Evolutionary conservation across 2,797 vertebrate species (phyloP), one percentile per base, ranked within the genome.

Genomic region (Thalassophryne amazonica): DNA sequence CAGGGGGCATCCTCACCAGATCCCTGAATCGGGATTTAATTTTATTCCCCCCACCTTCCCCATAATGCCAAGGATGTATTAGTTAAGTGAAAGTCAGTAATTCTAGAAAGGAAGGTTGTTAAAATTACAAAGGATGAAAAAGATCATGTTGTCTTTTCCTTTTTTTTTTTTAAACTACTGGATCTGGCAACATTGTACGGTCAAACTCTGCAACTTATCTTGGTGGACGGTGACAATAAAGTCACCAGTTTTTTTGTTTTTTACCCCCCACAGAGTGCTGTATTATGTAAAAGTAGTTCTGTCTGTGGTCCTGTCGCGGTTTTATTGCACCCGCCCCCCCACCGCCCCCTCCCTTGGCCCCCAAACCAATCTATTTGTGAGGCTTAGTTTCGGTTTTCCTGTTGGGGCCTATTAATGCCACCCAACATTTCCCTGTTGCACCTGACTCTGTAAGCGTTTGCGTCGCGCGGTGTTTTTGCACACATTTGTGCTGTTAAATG

Each of bases 401-500:
- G 57, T 2, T 53, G 52, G 59, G 61, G 35, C 51, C 55, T 33
- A 48, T 76, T 69, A 71, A 53, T 27, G 35, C 66, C 39, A 49
- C 35, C 34, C 41, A 24, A 69, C 72, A 75, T 70, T 80, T 73
- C 63, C 66, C 75, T 13, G 27, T 65, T 71, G 69, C 68, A 56
- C 57, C 45, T 19, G 41, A 81, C 56, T 51, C 23, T 52, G 67
- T 71, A 61, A 73, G 49, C 53, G 59, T 69, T 69, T 52, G 51
- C 72, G 42, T 68, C 59, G 6, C 13, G 12, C 58, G 31, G 34
- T 38, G 43, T 58, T 48, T 66, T 53, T 35, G 11, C 62, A 43
- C 52, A 48, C 45, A 20, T 56, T 40, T 21, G 4, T 7, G 56
- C 68, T 57, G 51, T 73, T 76, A 61, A 80, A 77, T 79, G 61